Percentiles rank a stretch among this genome's conserved stretches.
These are phyloP conservation scores for Acleris emargana DNA, from an alignment of 2,888 invertebrate genomes.

Conservation along the genomic window DNA sequence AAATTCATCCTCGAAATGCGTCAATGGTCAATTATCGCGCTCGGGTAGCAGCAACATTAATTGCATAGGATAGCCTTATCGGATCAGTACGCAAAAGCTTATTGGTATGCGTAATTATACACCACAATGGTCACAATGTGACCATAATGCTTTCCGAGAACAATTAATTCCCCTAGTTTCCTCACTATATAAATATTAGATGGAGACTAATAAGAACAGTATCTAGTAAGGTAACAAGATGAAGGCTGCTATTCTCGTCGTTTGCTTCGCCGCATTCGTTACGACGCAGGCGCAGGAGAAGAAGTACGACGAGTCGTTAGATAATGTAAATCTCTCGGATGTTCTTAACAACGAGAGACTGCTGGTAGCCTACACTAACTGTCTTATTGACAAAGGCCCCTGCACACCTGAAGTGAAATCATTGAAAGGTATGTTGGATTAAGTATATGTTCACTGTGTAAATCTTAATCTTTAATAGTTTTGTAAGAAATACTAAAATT, in stretches of 20 bases:
- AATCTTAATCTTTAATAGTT: too few species aligned
- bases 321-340: constrained; percentile 85
- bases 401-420: constrained; percentile 86
- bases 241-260: constrained; percentile 25
- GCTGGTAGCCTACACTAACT: constrained; percentile 85
- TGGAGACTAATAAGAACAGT: neutral
- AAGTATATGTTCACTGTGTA: too few species aligned
- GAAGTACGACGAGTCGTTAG: constrained; percentile 84
- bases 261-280: constrained; percentile 27
- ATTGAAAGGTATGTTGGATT: constrained; percentile 77
- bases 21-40: constrained; percentile 17
- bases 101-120: constrained; percentile 32
- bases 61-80: constrained; percentile 1
- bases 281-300: constrained; percentile 36
- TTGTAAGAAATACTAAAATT: too few species aligned
- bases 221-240: constrained; percentile 15
- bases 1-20: constrained; percentile 14
- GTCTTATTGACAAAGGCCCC: constrained; percentile 81
- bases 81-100: constrained; percentile 18
- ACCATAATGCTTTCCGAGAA: constrained; percentile 23
- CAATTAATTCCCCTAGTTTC: constrained; percentile 1
- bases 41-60: constrained; percentile 6
- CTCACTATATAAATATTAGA: constrained; percentile 23
- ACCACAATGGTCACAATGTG: constrained; percentile 16
- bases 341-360: constrained; percentile 85